Percentiles rank a stretch among this genome's conserved stretches.
Evolutionary conservation across 2,797 vertebrate genomes (phyloP).

Genomic region (Falco berigora): DNA sequence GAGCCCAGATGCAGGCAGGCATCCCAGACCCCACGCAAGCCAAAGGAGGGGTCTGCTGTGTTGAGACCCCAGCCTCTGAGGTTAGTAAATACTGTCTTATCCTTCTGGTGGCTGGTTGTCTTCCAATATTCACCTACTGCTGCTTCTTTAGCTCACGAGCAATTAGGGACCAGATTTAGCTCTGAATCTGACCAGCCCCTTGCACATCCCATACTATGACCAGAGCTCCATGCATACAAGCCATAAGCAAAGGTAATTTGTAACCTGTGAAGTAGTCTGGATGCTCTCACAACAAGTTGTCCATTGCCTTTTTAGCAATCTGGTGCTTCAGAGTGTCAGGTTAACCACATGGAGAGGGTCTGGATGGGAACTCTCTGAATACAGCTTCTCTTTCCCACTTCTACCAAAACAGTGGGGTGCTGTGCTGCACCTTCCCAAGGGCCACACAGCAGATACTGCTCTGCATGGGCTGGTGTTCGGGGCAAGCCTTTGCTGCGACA

Average conservation of each 20-base stretch:
- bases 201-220: not conserved
- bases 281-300: not conserved
- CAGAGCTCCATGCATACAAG: not conserved
- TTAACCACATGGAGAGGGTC: not conserved
- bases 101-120: not conserved
- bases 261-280: not conserved
- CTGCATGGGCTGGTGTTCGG: not conserved
- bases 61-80: not conserved
- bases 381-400: not conserved
- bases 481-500: not conserved
- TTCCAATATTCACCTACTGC: not conserved
- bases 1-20: not conserved
- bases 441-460: not conserved
- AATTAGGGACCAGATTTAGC: not conserved
- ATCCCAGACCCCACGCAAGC: not conserved
- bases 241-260: not conserved
- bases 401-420: not conserved
- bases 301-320: not conserved
- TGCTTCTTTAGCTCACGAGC: not conserved
- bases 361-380: not conserved
- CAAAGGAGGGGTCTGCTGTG: not conserved
- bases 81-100: not conserved
- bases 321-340: not conserved
- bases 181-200: not conserved
- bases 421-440: not conserved